Percentiles rank a stretch among this genome's conserved stretches.
phyloP scores from a whole-genome alignment of 2,797 vertebrate genomes.

The Sciaenops ocellatus region DNA sequence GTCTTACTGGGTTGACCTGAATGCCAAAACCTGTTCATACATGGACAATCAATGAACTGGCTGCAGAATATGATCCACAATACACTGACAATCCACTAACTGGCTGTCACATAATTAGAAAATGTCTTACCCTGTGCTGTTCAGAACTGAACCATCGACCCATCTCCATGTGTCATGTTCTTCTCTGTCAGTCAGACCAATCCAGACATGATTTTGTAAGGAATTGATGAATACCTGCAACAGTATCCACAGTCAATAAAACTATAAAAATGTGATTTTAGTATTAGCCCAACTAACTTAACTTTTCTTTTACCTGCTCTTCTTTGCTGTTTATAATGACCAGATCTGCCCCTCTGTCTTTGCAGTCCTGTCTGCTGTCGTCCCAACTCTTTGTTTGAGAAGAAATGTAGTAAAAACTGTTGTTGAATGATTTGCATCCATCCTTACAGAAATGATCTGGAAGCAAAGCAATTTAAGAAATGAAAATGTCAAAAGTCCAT shows the following conservation, averaged over 20 bases:
- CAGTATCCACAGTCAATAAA: neutral
- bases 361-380: constrained; percentile 18
- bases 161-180: constrained; percentile 25
- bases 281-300: neutral
- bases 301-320: constrained; percentile 32
- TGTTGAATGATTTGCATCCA: no score
- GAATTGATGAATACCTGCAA: constrained; percentile 22
- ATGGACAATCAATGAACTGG: neutral
- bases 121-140: constrained; percentile 1
- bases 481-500: no score
- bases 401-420: no score
- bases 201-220: neutral
- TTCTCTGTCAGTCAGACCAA: constrained; percentile 27
- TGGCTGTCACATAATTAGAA: neutral
- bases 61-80: neutral
- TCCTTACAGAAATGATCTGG: no score
- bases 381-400: constrained; percentile 5
- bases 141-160: constrained; percentile 29
- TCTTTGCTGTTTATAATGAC: constrained; percentile 17
- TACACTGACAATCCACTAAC: neutral
- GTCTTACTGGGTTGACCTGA: fast-evolving
- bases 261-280: neutral
- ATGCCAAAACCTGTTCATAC: constrained; percentile 23
- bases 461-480: no score
- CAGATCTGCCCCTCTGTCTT: constrained; percentile 17